phyloP scores from a whole-genome alignment of 2,888 invertebrate species.

The Caenorhabditis afra region DNA sequence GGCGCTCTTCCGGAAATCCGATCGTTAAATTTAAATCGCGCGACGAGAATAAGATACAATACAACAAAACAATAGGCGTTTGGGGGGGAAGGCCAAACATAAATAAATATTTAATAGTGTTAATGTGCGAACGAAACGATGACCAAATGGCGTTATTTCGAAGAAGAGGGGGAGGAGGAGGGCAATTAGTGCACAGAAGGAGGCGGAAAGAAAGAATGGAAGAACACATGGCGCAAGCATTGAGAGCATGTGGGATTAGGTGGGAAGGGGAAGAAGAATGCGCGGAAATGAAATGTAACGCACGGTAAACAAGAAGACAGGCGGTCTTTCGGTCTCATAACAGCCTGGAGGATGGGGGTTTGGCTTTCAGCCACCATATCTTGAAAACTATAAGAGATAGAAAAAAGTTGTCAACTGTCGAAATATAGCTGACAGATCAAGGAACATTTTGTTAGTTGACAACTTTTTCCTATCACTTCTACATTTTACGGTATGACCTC shows the following conservation, averaged over 20 bases:
- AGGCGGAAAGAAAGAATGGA: constrained; percentile 15
- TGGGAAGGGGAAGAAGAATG: constrained; percentile 39
- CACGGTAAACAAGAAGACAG: constrained; percentile 46
- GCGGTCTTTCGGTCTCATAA: not conserved
- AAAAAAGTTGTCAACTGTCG: too few species aligned
- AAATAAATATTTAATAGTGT: constrained; percentile 55
- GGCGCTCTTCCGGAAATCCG: constrained; percentile 37
- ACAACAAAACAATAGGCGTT: constrained; percentile 21
- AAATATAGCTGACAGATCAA: too few species aligned
- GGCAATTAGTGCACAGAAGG: constrained; percentile 55
- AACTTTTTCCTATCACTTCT: too few species aligned
- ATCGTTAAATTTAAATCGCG: constrained; percentile 23
- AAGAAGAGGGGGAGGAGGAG: constrained; percentile 21
- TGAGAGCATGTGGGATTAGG: constrained; percentile 50
- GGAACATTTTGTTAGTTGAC: too few species aligned
- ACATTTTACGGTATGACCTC: too few species aligned
- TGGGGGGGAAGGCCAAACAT: constrained; percentile 21
- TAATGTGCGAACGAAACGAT: constrained; percentile 48
- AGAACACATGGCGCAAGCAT: constrained; percentile 51
- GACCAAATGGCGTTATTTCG: constrained; percentile 41
- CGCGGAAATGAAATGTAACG: constrained; percentile 58
- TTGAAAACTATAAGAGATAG: too few species aligned
- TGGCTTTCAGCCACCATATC: too few species aligned
- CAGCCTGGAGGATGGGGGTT: too few species aligned
- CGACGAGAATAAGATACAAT: constrained; percentile 19